A percentile compares a stretch with the other conserved stretches of the same genome.
These are phyloP conservation scores for Asarcornis scutulata DNA, from an alignment of 2,113 vertebrate genomes.

Conservation along the genomic window DNA sequence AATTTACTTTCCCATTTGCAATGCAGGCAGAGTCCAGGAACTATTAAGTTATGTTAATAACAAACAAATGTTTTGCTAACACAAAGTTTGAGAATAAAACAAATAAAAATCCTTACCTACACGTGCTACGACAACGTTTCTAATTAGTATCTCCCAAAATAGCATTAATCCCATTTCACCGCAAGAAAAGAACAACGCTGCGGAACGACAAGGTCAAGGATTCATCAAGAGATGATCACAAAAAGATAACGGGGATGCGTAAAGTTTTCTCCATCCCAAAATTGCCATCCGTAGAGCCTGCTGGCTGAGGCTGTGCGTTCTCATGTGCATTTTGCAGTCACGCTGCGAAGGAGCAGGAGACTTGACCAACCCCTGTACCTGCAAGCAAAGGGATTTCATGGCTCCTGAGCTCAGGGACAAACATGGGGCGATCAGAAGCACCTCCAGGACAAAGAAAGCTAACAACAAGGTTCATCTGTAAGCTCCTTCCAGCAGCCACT, in stretches of 20 bases:
- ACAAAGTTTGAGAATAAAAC: background rate
- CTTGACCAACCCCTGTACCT: background rate
- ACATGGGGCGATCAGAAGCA: background rate
- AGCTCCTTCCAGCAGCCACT: background rate
- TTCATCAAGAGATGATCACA: background rate
- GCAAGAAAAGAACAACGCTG: background rate
- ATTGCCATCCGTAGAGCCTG: background rate
- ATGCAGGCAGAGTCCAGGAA: background rate
- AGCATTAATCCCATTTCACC: background rate
- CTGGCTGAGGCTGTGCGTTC: rapidly evolving
- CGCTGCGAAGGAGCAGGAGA: background rate
- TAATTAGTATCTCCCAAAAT: background rate
- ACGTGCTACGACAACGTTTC: background rate
- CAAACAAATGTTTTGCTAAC: background rate
- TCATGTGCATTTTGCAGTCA: background rate
- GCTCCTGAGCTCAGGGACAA: background rate
- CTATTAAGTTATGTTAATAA: background rate
- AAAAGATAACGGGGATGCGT: rapidly evolving
- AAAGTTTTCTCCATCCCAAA: background rate
- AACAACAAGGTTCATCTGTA: background rate
- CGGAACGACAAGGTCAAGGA: background rate
- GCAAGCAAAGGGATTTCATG: background rate
- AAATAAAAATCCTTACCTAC: background rate
- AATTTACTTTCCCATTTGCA: background rate
- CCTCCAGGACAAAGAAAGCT: background rate